Base-by-base conservation (phyloP, 1,140 invertebrate species). In the Delia radicum region DNA sequence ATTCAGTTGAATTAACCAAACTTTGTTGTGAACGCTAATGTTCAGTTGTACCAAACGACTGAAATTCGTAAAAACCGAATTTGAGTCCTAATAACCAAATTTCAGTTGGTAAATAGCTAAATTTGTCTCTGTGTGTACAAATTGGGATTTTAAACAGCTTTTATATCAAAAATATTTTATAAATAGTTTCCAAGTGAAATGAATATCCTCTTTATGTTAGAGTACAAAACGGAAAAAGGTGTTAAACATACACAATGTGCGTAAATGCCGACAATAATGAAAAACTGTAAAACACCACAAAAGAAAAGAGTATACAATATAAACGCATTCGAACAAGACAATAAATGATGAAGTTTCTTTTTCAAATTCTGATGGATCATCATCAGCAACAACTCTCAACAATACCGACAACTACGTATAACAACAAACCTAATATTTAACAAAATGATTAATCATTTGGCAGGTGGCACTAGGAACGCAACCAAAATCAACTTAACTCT, bases 381-480 rank as follows among this genome's bases (percentile, higher is more conserved):
- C 48, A 55, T 55, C 48, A 55, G 48, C 48, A 7, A 48, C n/a
- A n/a, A 55, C 8, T 55, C 24, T 69, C 18, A 37, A 69, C 65
- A 69, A 69, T 18, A 67, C 63, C 26, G 26, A 15, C 4, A 67
- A 48, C 46, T 48, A 48, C 18, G 46, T 48, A 48, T n/a, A 31
- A 63, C 61, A 65, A 12, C 15, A 21, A 69, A 69, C 65, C 65
- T 21, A 73, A 61, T 61, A 73, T 55, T 61, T 48, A 73, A 73
- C 37, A 73, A 55, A 73, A 73, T 73, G 72, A 73, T 73, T 73
- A 73, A 73, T 73, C 72, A 73, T 73, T 73, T 73, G 72, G 72
- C 72, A 73, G 72, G 72, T 73, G 72, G 72, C 72, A 73, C 29
- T 55, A 73, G 72, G n/a, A 61, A 73, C 24, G 72, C 72, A 73